Conservation (phyloP, 2,888 invertebrate species). For the Andrena praecox region DNA sequence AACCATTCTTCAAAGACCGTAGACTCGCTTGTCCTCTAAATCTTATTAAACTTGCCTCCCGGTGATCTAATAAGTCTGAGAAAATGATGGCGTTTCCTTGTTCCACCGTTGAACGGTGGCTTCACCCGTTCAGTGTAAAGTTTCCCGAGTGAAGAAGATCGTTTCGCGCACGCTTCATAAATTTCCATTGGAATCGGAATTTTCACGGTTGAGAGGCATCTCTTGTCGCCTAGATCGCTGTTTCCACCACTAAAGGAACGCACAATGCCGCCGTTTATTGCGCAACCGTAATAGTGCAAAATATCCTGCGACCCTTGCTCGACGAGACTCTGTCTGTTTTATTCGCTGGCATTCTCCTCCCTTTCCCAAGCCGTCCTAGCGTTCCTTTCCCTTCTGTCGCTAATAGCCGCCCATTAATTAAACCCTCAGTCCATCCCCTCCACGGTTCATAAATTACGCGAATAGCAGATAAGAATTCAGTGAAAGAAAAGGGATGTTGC, state of each 20-base stretch:
- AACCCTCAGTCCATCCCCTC: background rate
- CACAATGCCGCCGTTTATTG: background rate
- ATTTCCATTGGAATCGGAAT: conserved; percentile 12
- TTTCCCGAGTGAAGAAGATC: background rate
- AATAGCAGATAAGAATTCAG: conserved; percentile 24
- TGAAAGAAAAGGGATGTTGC: background rate
- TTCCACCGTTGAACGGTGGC: background rate
- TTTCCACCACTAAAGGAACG: background rate
- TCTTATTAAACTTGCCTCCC: too few relatives aligned
- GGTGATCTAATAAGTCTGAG: too few relatives aligned
- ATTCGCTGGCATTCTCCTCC: background rate
- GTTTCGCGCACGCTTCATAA: background rate
- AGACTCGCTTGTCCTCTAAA: too few relatives aligned
- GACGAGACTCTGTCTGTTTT: background rate
- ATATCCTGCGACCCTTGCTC: background rate
- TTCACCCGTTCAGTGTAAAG: background rate
- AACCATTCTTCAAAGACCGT: too few relatives aligned
- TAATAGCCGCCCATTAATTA: conserved; percentile 29
- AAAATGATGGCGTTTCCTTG: background rate
- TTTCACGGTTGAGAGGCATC: background rate
- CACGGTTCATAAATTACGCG: conserved; percentile 20
- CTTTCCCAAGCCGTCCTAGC: background rate
- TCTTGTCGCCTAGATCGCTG: background rate
- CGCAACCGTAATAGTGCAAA: background rate
- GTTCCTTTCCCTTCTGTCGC: background rate